Conservation (phyloP, 2,113 vertebrate species). For the Eolophus roseicapilla region DNA sequence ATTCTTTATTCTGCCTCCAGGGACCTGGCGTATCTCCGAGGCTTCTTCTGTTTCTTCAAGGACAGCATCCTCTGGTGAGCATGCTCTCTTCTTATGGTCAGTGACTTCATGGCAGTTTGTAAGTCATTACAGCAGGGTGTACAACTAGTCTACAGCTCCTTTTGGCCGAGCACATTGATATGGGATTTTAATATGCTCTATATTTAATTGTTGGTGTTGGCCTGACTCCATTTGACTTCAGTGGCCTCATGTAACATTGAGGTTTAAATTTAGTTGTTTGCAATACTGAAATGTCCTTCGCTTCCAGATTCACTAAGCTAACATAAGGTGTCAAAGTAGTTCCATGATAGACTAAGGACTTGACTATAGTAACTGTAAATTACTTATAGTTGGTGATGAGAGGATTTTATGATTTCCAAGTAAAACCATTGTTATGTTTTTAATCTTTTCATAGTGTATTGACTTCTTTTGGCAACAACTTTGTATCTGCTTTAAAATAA, state of each 20-base stretch:
- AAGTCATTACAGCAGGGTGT: neutral
- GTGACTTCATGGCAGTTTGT: neutral
- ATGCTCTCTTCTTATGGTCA: neutral
- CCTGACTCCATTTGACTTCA: neutral
- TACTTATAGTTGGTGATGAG: neutral
- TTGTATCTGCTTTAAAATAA: neutral
- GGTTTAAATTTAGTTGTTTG: neutral
- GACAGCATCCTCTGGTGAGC: slow-evolving; percentile 83
- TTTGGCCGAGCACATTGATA: neutral
- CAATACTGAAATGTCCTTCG: neutral
- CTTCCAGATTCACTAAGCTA: neutral
- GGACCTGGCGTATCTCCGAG: slow-evolving; percentile 73
- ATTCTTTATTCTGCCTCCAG: slow-evolving; percentile 76
- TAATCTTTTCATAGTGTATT: neutral
- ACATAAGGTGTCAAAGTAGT: neutral
- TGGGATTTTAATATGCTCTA: neutral
- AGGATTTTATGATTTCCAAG: neutral
- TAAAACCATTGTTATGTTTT: neutral
- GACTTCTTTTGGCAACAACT: neutral
- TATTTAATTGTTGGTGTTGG: neutral
- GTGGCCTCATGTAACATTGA: neutral
- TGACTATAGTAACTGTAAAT: neutral
- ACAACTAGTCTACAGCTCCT: neutral
- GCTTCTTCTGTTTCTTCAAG: slow-evolving; percentile 84
- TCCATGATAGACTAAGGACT: neutral